Conservation (phyloP, 2,888 invertebrate species). For the Scaptomyza caliginosa region DNA sequence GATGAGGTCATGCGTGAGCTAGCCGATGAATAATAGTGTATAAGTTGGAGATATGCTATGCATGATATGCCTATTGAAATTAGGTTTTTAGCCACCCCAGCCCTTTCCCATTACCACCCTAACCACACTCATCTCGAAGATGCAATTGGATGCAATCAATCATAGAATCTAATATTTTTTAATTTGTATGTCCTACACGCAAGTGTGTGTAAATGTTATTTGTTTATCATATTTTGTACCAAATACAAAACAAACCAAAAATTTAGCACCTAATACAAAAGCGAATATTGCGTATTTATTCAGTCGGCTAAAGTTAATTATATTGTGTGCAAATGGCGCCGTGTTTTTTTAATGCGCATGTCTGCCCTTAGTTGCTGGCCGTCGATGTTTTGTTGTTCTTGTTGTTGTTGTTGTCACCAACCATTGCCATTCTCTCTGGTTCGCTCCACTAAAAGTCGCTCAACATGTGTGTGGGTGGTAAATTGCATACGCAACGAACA, state of each 20-base stretch:
- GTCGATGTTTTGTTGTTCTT: constrained; percentile 7
- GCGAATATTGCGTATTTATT: neutral
- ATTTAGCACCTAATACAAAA: constrained; percentile 3
- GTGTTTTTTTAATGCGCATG: constrained; percentile 47
- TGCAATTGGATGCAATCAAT: constrained; percentile 66
- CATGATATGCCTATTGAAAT: neutral
- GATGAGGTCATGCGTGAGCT: constrained; percentile 80
- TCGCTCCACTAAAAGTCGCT: constrained; percentile 27
- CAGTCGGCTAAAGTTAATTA: constrained; percentile 26
- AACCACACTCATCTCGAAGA: constrained; percentile 60
- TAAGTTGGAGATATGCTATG: neutral
- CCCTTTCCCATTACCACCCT: neutral
- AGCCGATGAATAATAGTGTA: constrained; percentile 63
- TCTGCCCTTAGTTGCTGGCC: constrained; percentile 63
- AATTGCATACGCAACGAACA: constrained; percentile 27
- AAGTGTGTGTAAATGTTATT: constrained; percentile 47
- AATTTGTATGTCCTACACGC: constrained; percentile 42
- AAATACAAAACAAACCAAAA: constrained; percentile 10
- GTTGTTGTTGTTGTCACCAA: constrained; percentile 11
- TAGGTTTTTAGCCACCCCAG: constrained; percentile 14
- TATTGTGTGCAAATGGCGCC: constrained; percentile 36
- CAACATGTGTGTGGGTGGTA: constrained; percentile 12
- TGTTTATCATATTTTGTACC: constrained; percentile 21
- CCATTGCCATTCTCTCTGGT: constrained; percentile 10
- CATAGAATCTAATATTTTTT: constrained; percentile 36